Evolutionary conservation across 30 jellyfish, hydroid and myxozoan genomes (phyloP), one percentile per base, ranked within the genome.

Genomic region (Sanderia malayensis): DNA sequence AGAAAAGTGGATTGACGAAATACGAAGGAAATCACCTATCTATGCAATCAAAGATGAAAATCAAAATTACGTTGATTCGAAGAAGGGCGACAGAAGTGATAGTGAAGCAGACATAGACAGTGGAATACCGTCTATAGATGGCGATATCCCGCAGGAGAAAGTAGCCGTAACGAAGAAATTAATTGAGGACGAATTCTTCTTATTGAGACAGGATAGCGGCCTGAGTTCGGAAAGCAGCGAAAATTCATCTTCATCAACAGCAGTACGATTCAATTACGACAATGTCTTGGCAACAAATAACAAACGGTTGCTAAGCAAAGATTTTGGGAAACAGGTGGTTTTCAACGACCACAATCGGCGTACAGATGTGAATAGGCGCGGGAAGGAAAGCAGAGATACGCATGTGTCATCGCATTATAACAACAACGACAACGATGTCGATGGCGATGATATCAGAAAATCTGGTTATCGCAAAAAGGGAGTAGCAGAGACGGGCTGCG

Each of bases 41-140:
- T 63, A 82, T 33, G 82, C 86, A 52, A 59, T 63, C 26, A 37
- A 21, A 8, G 86, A 63, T 34, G 84, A 82, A 63, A 82, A 62
- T 52, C 46, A 47, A 2, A 64, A 61, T 29, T 27, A 23, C 31
- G 24, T 64, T 29, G 79, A 70, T 18, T n/a, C 49, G 17, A 70
- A 37, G 27, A 70, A 71, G n/a, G 58, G 41, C 22, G 82, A 70
- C 1, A 15, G 41, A 28, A 11, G 46, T 11, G 84, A 70, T 0
- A 52, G 58, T 31, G 94, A 82, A 30, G 68, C 85, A 22, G 94
- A 82, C 44, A 70, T 58, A 2, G 94, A 82, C 46, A 82, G 94
- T 62, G 94, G 94, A 4, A 21, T 82, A 31, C 86, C 62, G 8
- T 82, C 94, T 46, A 70, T 82, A 17, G 94, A 71, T 31, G 94